These are phyloP conservation scores for Cynodonichthys magdalenae DNA, from an alignment of 2,797 vertebrate species.

Conservation along the genomic window DNA sequence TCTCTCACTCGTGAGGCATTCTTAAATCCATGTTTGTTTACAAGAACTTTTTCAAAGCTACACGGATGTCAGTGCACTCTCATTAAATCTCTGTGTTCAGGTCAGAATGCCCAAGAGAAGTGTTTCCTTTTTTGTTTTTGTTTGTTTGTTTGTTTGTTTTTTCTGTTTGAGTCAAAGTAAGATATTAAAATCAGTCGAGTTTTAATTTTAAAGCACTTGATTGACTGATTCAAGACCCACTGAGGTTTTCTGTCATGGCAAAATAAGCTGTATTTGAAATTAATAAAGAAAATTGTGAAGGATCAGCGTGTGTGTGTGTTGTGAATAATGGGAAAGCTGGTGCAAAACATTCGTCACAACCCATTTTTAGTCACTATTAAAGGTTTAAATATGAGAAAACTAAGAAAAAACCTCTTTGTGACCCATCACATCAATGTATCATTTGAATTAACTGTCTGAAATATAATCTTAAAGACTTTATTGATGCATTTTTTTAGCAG, in stretches of 20 bases:
- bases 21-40: constrained; percentile 71
- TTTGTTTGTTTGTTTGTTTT: not conserved
- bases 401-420: too few species aligned
- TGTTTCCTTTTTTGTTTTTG: too few species aligned
- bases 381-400: constrained; percentile 8
- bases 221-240: constrained; percentile 1
- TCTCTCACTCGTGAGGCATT: constrained; percentile 44
- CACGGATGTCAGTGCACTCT: constrained; percentile 55
- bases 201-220: constrained; percentile 54
- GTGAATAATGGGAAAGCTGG: not conserved
- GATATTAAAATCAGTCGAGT: constrained; percentile 30
- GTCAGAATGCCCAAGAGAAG: constrained; percentile 28
- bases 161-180: constrained; percentile 41
- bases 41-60: constrained; percentile 60
- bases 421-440: too few species aligned
- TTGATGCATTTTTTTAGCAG: too few species aligned
- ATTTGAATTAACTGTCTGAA: too few species aligned
- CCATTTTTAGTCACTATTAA: not conserved
- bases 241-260: constrained; percentile 46
- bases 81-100: constrained; percentile 61
- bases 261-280: constrained; percentile 81
- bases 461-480: too few species aligned
- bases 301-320: constrained; percentile 20
- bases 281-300: constrained; percentile 70
- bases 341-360: not conserved